Conservation (phyloP, 2,888 invertebrate genomes). For the Halictus quadricinctus region DNA sequence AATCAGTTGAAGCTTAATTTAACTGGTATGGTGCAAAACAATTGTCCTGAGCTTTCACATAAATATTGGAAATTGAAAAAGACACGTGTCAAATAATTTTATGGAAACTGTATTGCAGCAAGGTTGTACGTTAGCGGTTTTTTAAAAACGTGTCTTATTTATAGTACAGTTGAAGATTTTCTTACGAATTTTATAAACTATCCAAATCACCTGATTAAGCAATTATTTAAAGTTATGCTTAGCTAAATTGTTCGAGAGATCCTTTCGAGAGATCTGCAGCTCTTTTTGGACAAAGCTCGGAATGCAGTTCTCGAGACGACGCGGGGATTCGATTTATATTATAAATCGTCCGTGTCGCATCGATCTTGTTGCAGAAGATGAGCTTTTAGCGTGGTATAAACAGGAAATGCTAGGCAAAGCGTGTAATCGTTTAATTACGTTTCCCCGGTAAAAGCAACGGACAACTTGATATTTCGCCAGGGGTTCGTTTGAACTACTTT, state of each 20-base stretch:
- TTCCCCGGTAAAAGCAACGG: constrained; percentile 1
- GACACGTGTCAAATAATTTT: too few species aligned
- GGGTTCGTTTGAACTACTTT: constrained; percentile 16
- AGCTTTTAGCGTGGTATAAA: constrained; percentile 13
- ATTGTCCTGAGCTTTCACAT: too few species aligned
- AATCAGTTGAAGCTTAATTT: too few species aligned
- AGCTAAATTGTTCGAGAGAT: not conserved
- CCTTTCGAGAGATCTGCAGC: not conserved
- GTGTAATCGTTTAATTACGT: constrained; percentile 38
- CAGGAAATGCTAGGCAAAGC: not conserved
- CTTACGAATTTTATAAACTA: too few species aligned
- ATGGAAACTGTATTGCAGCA: too few species aligned
- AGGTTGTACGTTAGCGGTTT: too few species aligned
- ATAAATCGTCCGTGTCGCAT: constrained; percentile 8
- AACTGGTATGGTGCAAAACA: too few species aligned
- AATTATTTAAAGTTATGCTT: not conserved
- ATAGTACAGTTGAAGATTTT: too few species aligned
- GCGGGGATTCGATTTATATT: not conserved
- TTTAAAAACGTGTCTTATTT: too few species aligned
- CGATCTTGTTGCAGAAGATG: not conserved
- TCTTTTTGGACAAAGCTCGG: not conserved
- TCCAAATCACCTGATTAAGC: too few species aligned
- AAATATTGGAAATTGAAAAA: too few species aligned
- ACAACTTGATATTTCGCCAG: constrained; percentile 6
- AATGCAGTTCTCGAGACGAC: not conserved